Base-by-base conservation (phyloP, 1,140 invertebrate genomes). In the Cylas formicarius region DNA sequence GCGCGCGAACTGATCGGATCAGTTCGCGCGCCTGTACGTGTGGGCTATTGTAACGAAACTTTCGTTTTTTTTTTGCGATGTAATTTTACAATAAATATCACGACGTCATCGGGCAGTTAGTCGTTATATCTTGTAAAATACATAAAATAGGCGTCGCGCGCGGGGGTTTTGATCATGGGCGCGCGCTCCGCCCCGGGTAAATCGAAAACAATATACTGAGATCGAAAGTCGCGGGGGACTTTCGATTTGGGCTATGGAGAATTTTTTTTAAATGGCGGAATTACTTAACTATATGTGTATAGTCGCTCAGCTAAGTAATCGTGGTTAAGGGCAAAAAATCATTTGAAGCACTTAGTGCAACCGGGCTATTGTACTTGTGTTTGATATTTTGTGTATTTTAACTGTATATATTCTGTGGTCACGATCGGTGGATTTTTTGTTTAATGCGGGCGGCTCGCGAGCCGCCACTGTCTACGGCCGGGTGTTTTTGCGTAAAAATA, bases 61-160 rank as follows among this genome's bases (percentile, higher is more conserved):
- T 55, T 55, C 39, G 16, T 56, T 61, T 55, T 53, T 52, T 55
- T n/a, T n/a, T n/a, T n/a, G n/a, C n/a, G n/a, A 53, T 52, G 63
- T 62, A 62, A 66, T 64, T 66, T 66, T 66, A 66, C 63, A 59
- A 63, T 63, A 66, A 63, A 64, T 66, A 63, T 62, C n/a, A 57
- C 53, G 63, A 65, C 63, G 53, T 55, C 61, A 48, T 66, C 63
- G 63, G 63, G 63, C 63, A 60, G 29, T 50, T 61, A 60, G 62
- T 61, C 55, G 45, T 48, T 55, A 62, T 65, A 65, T 62, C 63
- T 65, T 63, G 63, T 63, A 65, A 63, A 64, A 63, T 59, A 66
- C 62, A 56, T 32, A 49, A 39, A 48, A 48, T 34, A 16, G 43
- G 43, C 17, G 43, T 27, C n/a, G 23, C n/a, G 10, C 28, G 17